Percentiles rank a stretch among this genome's conserved stretches.
Conservation (phyloP, 2,113 vertebrate genomes). For the Hipposideros armiger region DNA sequence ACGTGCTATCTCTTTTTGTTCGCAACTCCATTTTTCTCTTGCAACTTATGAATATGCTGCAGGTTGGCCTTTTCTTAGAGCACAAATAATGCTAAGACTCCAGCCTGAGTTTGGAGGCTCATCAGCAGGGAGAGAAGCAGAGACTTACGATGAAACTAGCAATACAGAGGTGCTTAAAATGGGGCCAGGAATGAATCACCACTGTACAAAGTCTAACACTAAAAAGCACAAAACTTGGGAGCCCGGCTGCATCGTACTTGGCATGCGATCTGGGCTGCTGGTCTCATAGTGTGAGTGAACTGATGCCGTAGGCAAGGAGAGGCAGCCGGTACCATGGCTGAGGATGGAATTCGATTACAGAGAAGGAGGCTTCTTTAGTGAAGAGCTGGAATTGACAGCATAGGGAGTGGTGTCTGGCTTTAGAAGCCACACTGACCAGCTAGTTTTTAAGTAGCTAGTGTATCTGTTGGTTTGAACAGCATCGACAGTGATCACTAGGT, state of each 20-base stretch:
- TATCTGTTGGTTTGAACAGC: neutral
- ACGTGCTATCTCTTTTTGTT: neutral
- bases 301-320: neutral
- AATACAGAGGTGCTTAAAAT: neutral
- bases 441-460: neutral
- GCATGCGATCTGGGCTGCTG: neutral
- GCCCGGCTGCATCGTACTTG: neutral
- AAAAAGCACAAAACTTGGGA: neutral
- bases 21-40: neutral
- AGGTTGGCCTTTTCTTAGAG: neutral
- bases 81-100: neutral
- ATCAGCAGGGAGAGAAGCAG: neutral
- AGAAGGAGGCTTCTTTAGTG: neutral
- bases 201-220: neutral
- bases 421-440: neutral
- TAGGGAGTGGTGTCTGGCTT: neutral
- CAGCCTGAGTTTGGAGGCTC: neutral
- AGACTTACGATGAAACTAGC: neutral
- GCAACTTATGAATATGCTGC: neutral
- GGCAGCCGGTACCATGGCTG: neutral
- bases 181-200: neutral
- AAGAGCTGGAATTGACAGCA: neutral
- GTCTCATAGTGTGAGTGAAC: fast-evolving
- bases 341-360: neutral
- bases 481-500: neutral